Percentiles rank a stretch among this genome's conserved stretches.
Conservation (phyloP, 2,888 invertebrate genomes). For the Mimumesa dahlbomi region DNA sequence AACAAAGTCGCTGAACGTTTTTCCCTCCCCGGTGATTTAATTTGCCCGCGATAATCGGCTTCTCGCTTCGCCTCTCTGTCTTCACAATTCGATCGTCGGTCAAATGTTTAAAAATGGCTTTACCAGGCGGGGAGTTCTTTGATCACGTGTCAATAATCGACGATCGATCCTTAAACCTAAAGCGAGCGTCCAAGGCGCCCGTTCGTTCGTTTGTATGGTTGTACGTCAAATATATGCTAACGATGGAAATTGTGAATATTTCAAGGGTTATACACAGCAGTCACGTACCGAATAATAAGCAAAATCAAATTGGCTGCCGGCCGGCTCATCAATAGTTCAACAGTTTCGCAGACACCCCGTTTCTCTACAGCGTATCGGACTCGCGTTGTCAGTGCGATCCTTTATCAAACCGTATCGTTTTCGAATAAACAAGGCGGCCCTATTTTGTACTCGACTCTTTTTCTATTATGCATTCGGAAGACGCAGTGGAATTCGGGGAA, state of each 20-base stretch:
- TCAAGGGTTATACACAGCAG: slow-evolving; percentile 55
- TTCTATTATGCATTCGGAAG: background rate
- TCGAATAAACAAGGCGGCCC: slow-evolving; percentile 1
- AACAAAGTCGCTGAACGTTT: too few relatives aligned
- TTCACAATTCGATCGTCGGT: too few relatives aligned
- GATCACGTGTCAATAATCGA: slow-evolving; percentile 13
- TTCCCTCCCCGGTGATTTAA: too few relatives aligned
- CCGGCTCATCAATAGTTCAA: slow-evolving; percentile 38
- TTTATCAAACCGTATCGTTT: slow-evolving; percentile 13
- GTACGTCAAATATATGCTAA: slow-evolving; percentile 38
- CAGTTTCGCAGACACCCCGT: slow-evolving; percentile 24
- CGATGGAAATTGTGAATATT: slow-evolving; percentile 62
- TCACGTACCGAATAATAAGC: slow-evolving; percentile 44
- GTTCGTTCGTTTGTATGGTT: background rate
- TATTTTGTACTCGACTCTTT: background rate
- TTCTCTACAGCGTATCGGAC: slow-evolving; percentile 11
- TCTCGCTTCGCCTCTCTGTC: too few relatives aligned
- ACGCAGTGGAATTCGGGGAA: background rate
- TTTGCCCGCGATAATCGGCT: too few relatives aligned
- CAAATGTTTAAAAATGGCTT: too few relatives aligned
- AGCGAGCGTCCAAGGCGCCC: too few relatives aligned
- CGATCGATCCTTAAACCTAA: slow-evolving; percentile 22
- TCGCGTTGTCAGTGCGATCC: background rate
- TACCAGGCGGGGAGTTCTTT: background rate
- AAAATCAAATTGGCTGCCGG: slow-evolving; percentile 41